Evolutionary conservation across 2,888 invertebrate genomes (phyloP), one percentile per base, ranked within the genome.

Genomic region (Cantharis rufa): DNA sequence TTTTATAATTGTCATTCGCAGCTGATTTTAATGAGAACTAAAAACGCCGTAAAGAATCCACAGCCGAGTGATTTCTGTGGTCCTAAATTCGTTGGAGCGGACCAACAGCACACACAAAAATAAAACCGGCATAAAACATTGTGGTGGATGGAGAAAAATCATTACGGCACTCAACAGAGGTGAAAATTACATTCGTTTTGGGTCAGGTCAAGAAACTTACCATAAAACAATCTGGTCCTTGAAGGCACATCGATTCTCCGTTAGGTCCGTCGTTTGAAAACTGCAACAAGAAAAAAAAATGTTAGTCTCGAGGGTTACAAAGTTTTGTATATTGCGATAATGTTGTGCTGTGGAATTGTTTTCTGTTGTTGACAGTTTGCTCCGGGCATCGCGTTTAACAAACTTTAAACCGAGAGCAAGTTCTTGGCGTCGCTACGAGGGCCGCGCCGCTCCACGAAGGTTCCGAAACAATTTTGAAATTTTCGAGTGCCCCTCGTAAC

Each of bases 161-260:
- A 84, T 85, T 84, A 85, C 82, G 70, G 82, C 78, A 82, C 76
- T 78, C 84, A 84, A 78, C 83, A 80, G 84, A 85, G 84, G 84
- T 84, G 85, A 85, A 85, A 85, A 85, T 85, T 85, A 82, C 82
- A 81, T 82, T 81, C 80, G 80, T 82, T 82, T 81, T 82, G 15
- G 48, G 48, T 48, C 48, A 28, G 28, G 28, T 69, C 27, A 16
- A n/a, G 77, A 15, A 66, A 90, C 92, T 92, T 88, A 92, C 92
- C 92, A 92, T 92, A 89, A 92, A 93, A 88, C 92, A 93, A 89
- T 92, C 92, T 82, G 92, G 92, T 86, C 92, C 92, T 88, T 92
- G 92, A 88, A 92, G 89, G 88, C 92, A 93, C 86, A 92, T 91
- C 76, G 91, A 91, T 89, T 92, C 92, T 87, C 91, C 92, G 86